These are phyloP conservation scores for Esox niger DNA, from an alignment of 2,113 vertebrate genomes.

Conservation along the genomic window DNA sequence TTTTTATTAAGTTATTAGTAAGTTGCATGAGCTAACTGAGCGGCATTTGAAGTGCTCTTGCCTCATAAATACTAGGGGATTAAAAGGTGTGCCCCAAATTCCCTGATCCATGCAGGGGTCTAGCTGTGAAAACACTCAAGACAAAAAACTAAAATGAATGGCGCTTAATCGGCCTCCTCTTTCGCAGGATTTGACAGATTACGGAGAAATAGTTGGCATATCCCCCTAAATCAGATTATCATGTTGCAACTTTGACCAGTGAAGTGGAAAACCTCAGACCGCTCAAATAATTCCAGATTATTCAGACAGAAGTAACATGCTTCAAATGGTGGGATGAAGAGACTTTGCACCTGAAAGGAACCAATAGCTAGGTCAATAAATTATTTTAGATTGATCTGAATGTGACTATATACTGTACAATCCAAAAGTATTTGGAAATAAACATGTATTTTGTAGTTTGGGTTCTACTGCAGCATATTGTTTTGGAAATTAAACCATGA, in stretches of 20 bases:
- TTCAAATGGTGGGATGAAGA: not conserved
- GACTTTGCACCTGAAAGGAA: not conserved
- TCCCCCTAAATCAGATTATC: conserved; percentile 41
- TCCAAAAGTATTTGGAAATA: too few species aligned
- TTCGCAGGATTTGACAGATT: conserved; percentile 28
- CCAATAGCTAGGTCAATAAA: not conserved
- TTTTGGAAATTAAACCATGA: too few species aligned
- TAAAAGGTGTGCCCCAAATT: conserved; percentile 74
- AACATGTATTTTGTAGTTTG: too few species aligned
- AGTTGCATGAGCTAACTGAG: not conserved
- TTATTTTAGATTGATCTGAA: not conserved
- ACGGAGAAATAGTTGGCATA: conserved; percentile 33
- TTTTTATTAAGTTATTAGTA: not conserved
- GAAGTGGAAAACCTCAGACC: conserved; percentile 18
- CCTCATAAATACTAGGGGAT: not conserved
- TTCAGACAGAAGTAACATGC: conserved; percentile 8
- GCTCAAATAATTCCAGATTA: conserved; percentile 14
- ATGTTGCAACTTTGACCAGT: conserved; percentile 35
- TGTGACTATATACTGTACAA: too few species aligned
- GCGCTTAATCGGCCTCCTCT: conserved; percentile 11
- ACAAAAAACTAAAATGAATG: conserved; percentile 6
- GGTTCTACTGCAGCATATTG: too few species aligned
- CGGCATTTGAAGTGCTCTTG: not conserved
- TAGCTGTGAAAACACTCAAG: conserved; percentile 42
- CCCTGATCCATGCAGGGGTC: conserved; percentile 83